phyloP scores from a whole-genome alignment of 2,113 vertebrate genomes.

The Astur gentilis region DNA sequence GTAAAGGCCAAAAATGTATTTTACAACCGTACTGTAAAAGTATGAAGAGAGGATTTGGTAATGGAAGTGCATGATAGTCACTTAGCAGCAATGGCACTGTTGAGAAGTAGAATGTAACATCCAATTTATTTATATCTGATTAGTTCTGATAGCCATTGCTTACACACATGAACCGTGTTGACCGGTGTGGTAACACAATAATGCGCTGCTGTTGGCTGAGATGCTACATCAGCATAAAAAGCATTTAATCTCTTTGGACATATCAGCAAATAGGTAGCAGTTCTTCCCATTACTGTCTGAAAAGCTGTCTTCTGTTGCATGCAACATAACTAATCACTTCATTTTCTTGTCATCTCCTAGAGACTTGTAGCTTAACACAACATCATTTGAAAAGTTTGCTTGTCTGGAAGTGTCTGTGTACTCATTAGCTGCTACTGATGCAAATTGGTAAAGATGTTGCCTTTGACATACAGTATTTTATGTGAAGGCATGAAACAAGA shows the following conservation, averaged over 20 bases:
- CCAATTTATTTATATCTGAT: background rate
- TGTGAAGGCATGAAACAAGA: background rate
- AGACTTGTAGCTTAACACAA: background rate
- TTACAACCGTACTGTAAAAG: background rate
- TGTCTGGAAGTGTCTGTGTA: background rate
- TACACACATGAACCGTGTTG: background rate
- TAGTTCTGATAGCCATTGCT: background rate
- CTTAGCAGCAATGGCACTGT: background rate
- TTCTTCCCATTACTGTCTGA: constrained; percentile 23
- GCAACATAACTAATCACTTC: background rate
- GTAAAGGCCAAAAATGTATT: background rate
- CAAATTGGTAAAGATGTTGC: constrained; percentile 8
- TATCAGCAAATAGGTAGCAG: constrained; percentile 10
- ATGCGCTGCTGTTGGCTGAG: background rate
- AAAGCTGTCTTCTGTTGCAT: background rate
- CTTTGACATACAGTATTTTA: background rate
- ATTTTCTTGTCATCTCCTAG: constrained; percentile 17
- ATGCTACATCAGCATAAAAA: constrained; percentile 8
- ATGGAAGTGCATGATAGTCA: background rate
- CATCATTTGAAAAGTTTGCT: constrained; percentile 3
- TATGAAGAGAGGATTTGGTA: background rate
- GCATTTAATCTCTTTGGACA: background rate
- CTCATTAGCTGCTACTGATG: background rate
- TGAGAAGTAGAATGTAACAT: background rate
- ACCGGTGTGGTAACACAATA: background rate